A percentile compares a stretch with the other conserved stretches of the same genome.
phyloP scores from a whole-genome alignment of 1,140 invertebrate species.

The Contarinia nasturtii region DNA sequence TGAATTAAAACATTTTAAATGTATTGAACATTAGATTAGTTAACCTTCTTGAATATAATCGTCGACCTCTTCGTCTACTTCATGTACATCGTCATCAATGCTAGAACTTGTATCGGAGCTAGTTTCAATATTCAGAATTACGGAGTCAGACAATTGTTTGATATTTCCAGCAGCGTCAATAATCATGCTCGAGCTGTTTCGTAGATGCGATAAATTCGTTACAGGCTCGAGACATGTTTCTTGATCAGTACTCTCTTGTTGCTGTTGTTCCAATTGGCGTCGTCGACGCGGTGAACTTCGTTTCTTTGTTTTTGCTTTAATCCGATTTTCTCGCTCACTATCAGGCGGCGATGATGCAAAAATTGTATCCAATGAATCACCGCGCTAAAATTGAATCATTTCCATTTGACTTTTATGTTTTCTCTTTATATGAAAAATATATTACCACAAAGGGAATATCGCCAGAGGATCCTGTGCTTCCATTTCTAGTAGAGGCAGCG shows the following conservation, averaged over 20 bases:
- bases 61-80: not conserved
- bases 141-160: slow-evolving; percentile 13
- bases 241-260: slow-evolving; percentile 28
- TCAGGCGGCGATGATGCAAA: slow-evolving; percentile 33
- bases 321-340: slow-evolving; percentile 10
- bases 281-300: not conserved
- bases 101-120: slow-evolving; percentile 19
- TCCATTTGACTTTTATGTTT: not conserved
- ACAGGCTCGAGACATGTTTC: slow-evolving; percentile 17
- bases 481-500: not conserved
- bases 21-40: not conserved
- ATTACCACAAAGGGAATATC: slow-evolving; percentile 30
- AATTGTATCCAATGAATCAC: slow-evolving; percentile 34
- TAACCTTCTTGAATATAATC: not conserved
- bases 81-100: slow-evolving; percentile 10
- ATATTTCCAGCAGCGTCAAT: slow-evolving; percentile 17
- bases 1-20: slow-evolving; percentile 4
- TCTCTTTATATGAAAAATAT: too few species aligned
- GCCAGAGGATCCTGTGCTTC: slow-evolving; percentile 21
- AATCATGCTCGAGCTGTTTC: slow-evolving; percentile 8
- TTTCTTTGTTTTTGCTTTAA: slow-evolving; percentile 3
- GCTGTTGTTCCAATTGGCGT: not conserved
- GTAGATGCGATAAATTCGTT: not conserved
- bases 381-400: slow-evolving; percentile 22
- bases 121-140: slow-evolving; percentile 21